Conservation (phyloP, 2,797 vertebrate species). For the Arnoldichthys spilopterus region DNA sequence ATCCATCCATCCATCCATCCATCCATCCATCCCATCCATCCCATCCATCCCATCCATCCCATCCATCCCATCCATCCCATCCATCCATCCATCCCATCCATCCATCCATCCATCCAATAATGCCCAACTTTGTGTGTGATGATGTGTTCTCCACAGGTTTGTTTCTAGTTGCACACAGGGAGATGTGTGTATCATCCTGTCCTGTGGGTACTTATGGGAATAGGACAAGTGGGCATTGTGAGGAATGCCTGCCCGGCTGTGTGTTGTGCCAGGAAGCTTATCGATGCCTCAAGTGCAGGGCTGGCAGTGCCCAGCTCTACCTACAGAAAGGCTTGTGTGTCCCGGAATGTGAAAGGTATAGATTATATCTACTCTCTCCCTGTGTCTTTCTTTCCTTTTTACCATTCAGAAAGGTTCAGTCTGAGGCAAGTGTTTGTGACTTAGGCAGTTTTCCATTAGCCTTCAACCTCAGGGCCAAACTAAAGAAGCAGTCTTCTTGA, state of each 20-base stretch:
- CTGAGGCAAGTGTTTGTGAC: background rate
- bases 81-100: too few species aligned
- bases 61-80: too few species aligned
- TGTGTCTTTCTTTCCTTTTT: background rate
- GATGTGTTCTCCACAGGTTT: conserved; percentile 45
- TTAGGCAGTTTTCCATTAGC: too few species aligned
- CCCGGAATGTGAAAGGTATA: conserved; percentile 56
- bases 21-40: too few species aligned
- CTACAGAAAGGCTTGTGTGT: conserved; percentile 85
- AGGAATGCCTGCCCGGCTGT: conserved; percentile 79
- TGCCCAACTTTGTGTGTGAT: conserved; percentile 8
- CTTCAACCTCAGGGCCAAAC: too few species aligned
- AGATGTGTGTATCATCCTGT: conserved; percentile 77
- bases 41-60: too few species aligned
- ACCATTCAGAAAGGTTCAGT: background rate
- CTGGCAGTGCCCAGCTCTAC: conserved; percentile 64
- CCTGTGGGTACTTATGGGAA: conserved; percentile 81
- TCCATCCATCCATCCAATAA: too few species aligned
- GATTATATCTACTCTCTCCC: background rate
- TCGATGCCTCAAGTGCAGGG: conserved; percentile 79
- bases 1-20: too few species aligned
- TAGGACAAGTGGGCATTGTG: conserved; percentile 74
- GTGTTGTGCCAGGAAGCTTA: conserved; percentile 61
- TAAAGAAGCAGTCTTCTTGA: too few species aligned
- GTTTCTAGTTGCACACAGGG: conserved; percentile 56